Base-by-base conservation (phyloP, 2,113 vertebrate species). In the Sitta europaea region DNA sequence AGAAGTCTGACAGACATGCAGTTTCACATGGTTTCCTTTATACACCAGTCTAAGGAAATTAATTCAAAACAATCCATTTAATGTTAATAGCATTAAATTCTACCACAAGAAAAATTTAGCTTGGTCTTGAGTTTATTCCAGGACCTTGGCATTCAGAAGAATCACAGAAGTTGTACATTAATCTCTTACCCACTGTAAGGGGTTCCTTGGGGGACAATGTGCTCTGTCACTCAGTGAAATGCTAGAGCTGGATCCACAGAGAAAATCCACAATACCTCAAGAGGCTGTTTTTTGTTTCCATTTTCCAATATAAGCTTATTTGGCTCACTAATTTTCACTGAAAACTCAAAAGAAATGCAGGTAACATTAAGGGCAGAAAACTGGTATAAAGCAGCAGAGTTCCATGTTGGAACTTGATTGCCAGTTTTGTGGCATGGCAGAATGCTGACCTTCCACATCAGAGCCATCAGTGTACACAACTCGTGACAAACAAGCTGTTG, bases 221-320 rank as follows among this genome's bases (percentile, higher is more conserved):
- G 22, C 11, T 58, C 14, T 78, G 71, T 55, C 36, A 47, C 35
- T 51, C 43, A 43, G 11, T 59, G 19, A 65, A 63, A 67, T 16
- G 12, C 8, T 23, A 24, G 10, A 78, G 36, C 5, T 63, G 48
- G 15, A 42, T 55, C 23, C 24, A 45, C 21, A 61, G 28, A 71
- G 31, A 57, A 92, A 83, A 73, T 15, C 28, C 33, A 53, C 23
- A 33, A 1, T 11, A 85, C 33, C 33, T 57, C 27, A 61, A 67
- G 38, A 42, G 4, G 9, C 4, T 7, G 1, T 2, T 10, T 28
- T 68, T 65, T 43, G 42, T 36, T 38, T 43, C 8, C 2, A 3
- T 66, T 47, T 84, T 74, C 36, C 55, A 47, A 74, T 29, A 55
- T 4, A 65, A 75, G 28, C 8, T 92, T 29, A 51, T 25, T 66